Evolutionary conservation across 2,113 vertebrate species (phyloP).

Genomic region (Bucco capensis): DNA sequence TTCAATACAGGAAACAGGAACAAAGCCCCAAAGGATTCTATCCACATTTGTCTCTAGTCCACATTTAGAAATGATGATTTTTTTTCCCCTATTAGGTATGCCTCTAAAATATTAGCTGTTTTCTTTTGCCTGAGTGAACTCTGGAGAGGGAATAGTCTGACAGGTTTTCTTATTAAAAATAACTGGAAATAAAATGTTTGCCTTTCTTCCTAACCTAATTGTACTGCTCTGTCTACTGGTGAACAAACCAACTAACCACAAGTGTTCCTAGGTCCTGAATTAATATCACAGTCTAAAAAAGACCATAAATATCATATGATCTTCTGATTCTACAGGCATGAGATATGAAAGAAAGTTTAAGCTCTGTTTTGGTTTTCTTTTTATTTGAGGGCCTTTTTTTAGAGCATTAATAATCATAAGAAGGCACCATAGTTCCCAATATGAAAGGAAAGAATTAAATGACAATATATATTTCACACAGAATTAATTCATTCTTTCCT

Average conservation of each 20-base stretch:
- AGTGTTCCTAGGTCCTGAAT: neutral
- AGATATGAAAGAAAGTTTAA: neutral
- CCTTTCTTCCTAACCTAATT: neutral
- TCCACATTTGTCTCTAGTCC: slow-evolving; percentile 11
- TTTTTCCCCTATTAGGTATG: neutral
- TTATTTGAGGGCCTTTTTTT: neutral
- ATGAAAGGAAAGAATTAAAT: neutral
- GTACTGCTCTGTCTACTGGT: neutral
- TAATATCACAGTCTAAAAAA: neutral
- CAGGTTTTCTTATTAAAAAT: slow-evolving; percentile 29
- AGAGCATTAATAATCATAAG: neutral
- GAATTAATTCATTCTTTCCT: neutral
- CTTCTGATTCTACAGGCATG: neutral
- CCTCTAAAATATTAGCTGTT: slow-evolving; percentile 10
- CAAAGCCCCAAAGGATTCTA: slow-evolving; percentile 25
- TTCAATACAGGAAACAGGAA: slow-evolving; percentile 32
- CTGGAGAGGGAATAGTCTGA: neutral
- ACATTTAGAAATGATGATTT: slow-evolving; percentile 12
- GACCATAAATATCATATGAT: neutral
- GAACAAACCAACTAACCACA: neutral
- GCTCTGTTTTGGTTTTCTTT: neutral
- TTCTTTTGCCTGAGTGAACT: slow-evolving; percentile 7
- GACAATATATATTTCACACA: neutral
- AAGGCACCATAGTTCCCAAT: neutral
- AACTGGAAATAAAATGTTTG: neutral